Conservation (phyloP, 2,797 vertebrate genomes). For the Loris lydekkerianus region DNA sequence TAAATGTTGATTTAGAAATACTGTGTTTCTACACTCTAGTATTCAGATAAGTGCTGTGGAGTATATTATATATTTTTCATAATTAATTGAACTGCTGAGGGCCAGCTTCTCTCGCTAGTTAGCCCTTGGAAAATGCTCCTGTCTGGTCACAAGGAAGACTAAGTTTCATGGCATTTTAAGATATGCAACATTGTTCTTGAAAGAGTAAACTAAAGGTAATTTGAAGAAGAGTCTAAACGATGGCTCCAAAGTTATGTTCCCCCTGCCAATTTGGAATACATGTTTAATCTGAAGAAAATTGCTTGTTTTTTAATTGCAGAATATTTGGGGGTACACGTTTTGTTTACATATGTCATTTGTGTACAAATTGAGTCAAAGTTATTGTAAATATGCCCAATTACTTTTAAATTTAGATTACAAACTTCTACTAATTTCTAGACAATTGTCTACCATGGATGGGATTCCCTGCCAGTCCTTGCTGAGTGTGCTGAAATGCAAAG, state of each 20-base stretch:
- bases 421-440: neutral
- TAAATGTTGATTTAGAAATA: neutral
- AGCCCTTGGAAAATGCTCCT: neutral
- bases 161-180: neutral
- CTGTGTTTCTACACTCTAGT: neutral
- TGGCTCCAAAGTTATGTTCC: neutral
- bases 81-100: neutral
- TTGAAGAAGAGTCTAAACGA: neutral
- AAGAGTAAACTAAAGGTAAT: neutral
- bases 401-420: constrained; percentile 11
- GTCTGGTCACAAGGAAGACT: neutral
- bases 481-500: neutral
- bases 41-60: neutral
- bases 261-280: neutral
- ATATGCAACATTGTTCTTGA: neutral
- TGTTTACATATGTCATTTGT: too few species aligned
- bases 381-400: too few species aligned
- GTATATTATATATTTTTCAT: neutral
- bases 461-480: neutral
- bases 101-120: neutral
- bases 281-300: neutral
- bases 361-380: too few species aligned
- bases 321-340: too few species aligned
- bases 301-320: neutral
- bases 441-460: neutral